Evolutionary conservation across 2,113 vertebrate species (phyloP), one percentile per base, ranked within the genome.

Genomic region (Cettia cetti): DNA sequence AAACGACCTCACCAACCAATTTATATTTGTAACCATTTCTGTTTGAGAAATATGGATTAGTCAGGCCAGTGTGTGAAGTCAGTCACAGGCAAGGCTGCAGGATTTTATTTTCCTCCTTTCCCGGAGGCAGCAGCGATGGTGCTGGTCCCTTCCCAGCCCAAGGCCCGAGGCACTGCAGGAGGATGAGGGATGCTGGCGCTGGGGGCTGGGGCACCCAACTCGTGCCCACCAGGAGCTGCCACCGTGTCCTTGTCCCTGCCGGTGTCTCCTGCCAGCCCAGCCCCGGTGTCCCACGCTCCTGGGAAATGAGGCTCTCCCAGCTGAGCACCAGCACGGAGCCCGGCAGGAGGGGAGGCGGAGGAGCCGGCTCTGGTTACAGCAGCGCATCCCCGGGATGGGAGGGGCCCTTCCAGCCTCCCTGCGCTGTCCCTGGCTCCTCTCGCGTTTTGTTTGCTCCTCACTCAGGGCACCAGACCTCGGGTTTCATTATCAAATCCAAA

Each of bases 401-500:
- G n/a, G n/a, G n/a, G n/a, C n/a, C 40, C 40, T 15, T 42, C 40
- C 40, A 42, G 40, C 40, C 40, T 42, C 40, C 40, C 40, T 15
- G n/a, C n/a, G n/a, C n/a, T n/a, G 42, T 16, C 42, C 42, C 42
- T 44, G 42, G 15, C 42, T 44, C 42, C 42, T 44, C 42, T 17
- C 17, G 42, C 42, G 17, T 44, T 17, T 17, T 44, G 42, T 44
- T 44, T 44, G 70, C 53, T 76, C 54, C 85, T 22, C 83, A 1
- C 10, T 56, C 92, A 27, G 26, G 12, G 78, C 86, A 49, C 42
- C 49, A 20, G 57, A 57, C 37, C 59, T 77, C 40, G 16, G 60
- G 64, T 93, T 90, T 82, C 83, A 82, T 95, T 94, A 90, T 45
- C 94, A 91, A 90, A 97, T 52, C 50, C 66, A 63, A 26, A 89